Base-by-base conservation (phyloP, 2,113 vertebrate genomes). In the Cygnus atratus region DNA sequence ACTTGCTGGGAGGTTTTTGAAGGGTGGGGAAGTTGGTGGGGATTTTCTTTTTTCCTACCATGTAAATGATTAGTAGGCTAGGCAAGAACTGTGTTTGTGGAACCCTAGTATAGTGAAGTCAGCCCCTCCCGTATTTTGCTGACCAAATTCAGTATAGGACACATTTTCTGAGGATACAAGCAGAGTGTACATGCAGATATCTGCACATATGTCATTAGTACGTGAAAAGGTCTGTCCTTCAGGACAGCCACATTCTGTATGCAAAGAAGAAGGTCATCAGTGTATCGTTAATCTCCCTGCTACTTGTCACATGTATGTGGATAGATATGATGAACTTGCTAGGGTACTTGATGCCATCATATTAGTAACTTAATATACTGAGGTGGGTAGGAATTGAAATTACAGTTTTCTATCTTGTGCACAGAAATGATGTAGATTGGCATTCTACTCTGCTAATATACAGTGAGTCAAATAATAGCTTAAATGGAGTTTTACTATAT, bases 61-160 rank as follows among this genome's bases (percentile, higher is more conserved):
- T 87, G 84, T 93, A 70, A 91, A 72, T 94, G 10, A 61, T 94
- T 84, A 33, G 35, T 78, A 96, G 87, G 31, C 46, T 80, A 94
- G 88, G 41, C 62, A 91, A 93, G 41, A 92, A 95, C 54, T 59
- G 19, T 85, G 72, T 55, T 74, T 96, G 95, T 97, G 96, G 93
- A 96, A 94, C 41, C 77, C n/a, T 95, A 54, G 77, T 96, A 94
- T 46, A 83, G 96, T 96, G 96, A 93, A 96, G 44, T 92, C 84
- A 61, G 39, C 70, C 58, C 88, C 24, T 62, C 79, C 35, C 44
- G 71, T 74, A 14, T 24, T 84, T 65, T 87, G 52, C 72, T 87
- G 48, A 70, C 21, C 44, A 91, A 66, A 87, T 70, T 88, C 25
- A 29, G 13, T 16, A 18, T 8, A 80, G 68, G 35, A 68, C 8